These are phyloP conservation scores for Sialia sialis DNA, from an alignment of 2,113 vertebrate species.

Conservation along the genomic window DNA sequence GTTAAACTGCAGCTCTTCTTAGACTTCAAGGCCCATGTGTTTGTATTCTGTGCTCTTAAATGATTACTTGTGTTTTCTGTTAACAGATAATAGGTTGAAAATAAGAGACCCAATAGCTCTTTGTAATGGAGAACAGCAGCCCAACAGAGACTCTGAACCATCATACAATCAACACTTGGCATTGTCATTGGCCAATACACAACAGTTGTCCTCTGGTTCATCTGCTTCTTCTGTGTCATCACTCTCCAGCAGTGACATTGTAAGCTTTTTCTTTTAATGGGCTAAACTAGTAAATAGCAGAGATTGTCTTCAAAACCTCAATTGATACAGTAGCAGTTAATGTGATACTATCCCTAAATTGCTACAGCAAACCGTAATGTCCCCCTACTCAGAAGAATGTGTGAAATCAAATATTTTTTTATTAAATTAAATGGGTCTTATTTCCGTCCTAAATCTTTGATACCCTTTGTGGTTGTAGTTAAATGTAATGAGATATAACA, in stretches of 20 bases:
- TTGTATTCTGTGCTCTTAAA: slow-evolving; percentile 3
- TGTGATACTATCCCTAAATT: neutral
- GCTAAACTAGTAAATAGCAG: neutral
- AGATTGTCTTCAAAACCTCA: neutral
- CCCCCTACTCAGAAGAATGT: neutral
- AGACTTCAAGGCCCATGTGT: neutral
- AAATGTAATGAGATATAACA: neutral
- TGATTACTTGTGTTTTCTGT: neutral
- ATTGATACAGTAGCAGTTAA: neutral
- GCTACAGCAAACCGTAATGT: neutral
- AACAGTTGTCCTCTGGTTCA: slow-evolving; percentile 79
- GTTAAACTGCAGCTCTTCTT: neutral
- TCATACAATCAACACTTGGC: slow-evolving; percentile 81
- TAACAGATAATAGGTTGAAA: slow-evolving; percentile 72
- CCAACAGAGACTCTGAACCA: slow-evolving; percentile 73
- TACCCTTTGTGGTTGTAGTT: neutral
- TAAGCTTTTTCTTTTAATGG: slow-evolving; percentile 68
- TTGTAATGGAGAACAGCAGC: slow-evolving; percentile 68
- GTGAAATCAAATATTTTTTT: neutral
- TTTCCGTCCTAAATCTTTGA: neutral
- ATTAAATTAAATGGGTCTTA: neutral
- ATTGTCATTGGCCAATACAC: slow-evolving; percentile 84
- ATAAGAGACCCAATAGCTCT: slow-evolving; percentile 62
- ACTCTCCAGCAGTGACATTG: slow-evolving; percentile 91
- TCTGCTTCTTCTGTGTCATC: slow-evolving; percentile 92